Percentiles rank a stretch among this genome's conserved stretches.
These are phyloP conservation scores for Microcebus lehilahytsara DNA, from an alignment of 2,113 vertebrate genomes.

Conservation along the genomic window DNA sequence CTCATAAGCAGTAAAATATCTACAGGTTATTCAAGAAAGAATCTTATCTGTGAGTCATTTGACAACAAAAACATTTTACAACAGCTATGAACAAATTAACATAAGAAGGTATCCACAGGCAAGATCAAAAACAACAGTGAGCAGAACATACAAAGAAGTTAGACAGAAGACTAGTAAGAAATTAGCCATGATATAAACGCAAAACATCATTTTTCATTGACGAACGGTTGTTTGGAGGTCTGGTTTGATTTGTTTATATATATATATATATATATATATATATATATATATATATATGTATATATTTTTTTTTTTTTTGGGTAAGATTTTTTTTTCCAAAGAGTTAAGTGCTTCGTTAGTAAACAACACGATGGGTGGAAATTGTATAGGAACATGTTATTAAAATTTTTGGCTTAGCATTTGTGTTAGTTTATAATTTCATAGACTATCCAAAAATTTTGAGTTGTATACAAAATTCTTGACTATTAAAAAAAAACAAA, in stretches of 20 bases:
- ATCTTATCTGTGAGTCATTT: not conserved
- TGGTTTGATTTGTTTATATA: not conserved
- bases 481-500: not conserved
- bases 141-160: not conserved
- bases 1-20: not conserved
- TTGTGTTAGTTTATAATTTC: slow-evolving; percentile 29
- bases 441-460: not conserved
- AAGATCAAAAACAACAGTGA: not conserved
- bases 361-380: not conserved
- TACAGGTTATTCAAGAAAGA: not conserved
- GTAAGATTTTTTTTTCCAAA: not conserved
- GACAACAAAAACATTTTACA: not conserved
- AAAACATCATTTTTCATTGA: not conserved
- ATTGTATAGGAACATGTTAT: not conserved
- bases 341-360: not conserved
- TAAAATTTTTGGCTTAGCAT: not conserved
- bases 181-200: not conserved
- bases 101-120: not conserved
- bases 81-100: not conserved
- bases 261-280: too few relatives aligned
- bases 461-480: not conserved
- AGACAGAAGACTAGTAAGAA: not conserved
- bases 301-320: slow-evolving; percentile 11
- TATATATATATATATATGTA: too few relatives aligned
- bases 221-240: not conserved